Evolutionary conservation across 2,888 invertebrate species (phyloP), one percentile per base, ranked within the genome.

Genomic region (Pyrocoelia pectoralis): DNA sequence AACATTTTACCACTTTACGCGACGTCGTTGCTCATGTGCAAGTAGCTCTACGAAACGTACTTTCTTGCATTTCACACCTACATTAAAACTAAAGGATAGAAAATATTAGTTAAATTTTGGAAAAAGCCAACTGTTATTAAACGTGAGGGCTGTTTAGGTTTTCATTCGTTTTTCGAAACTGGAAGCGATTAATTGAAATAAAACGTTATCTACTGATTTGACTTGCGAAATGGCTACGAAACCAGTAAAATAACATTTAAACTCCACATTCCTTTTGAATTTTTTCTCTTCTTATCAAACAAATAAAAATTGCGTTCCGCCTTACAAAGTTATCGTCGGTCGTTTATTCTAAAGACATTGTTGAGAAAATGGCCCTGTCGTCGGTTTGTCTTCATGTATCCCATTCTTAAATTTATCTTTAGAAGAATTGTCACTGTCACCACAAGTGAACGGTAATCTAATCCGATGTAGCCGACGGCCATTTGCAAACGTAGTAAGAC

Each of bases 381-480:
- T 63, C 62, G 67, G 67, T 67, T 69, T 67, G 69, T 69, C 69
- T 67, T 69, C 67, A 58, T 67, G 58, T 60, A 60, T 56, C 56
- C 61, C 41, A 38, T 24, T 59, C 58, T 56, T 51, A 53, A 56
- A 57, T 63, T 64, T 66, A 56, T 63, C 63, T 60, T 24, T 19
- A 55, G 49, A 59, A 56, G 38, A 24, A 28, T 46, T 66, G 63
- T 54, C 59, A 64, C 46, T 66, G 63, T 54, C 59, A 64, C 59
- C 43, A 56, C 61, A 69, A 70, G 68, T 68, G 71, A 70, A 68
- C 66, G 69, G 69, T 73, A 73, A 73, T 75, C 71, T 72, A 74
- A 74, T 75, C 72, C 72, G 68, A 66, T 69, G 66, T 73, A 72
- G 73, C 74, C 74, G 70, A 66, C 69, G 74, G 75, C 74, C 71